Conservation (phyloP, 2,113 vertebrate species). For the Junco hyemalis region DNA sequence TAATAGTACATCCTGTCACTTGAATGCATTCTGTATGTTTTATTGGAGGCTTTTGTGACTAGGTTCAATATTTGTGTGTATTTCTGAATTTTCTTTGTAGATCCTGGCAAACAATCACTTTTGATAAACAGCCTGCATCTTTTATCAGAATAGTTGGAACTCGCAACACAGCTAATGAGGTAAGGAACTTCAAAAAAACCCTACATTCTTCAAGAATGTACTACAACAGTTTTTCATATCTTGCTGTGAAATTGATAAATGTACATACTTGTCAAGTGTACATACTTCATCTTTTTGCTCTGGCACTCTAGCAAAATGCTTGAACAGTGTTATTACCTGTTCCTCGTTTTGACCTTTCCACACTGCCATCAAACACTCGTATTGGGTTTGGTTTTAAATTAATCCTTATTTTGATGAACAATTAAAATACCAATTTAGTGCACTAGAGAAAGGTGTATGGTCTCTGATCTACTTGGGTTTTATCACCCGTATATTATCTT, state of each 20-base stretch:
- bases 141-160: conserved; percentile 97
- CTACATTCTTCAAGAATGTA: not conserved
- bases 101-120: conserved; percentile 93
- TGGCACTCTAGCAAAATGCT: not conserved
- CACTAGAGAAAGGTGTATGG: not conserved
- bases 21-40: not conserved
- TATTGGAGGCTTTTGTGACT: not conserved
- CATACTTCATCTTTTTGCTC: not conserved
- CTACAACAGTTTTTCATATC: not conserved
- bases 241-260: not conserved
- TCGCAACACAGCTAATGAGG: conserved; percentile 98
- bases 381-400: not conserved
- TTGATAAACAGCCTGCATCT: conserved; percentile 90
- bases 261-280: not conserved
- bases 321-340: not conserved
- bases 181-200: conserved; percentile 38
- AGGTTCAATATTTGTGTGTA: not conserved
- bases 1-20: not conserved
- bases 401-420: not conserved
- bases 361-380: not conserved
- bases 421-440: not conserved
- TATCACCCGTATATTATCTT: not conserved
- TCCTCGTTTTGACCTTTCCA: not conserved
- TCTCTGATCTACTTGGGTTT: not conserved
- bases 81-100: conserved; percentile 68